These are phyloP conservation scores for Nansenia antarctica DNA, from an alignment of 2,113 vertebrate species.

Conservation along the genomic window DNA sequence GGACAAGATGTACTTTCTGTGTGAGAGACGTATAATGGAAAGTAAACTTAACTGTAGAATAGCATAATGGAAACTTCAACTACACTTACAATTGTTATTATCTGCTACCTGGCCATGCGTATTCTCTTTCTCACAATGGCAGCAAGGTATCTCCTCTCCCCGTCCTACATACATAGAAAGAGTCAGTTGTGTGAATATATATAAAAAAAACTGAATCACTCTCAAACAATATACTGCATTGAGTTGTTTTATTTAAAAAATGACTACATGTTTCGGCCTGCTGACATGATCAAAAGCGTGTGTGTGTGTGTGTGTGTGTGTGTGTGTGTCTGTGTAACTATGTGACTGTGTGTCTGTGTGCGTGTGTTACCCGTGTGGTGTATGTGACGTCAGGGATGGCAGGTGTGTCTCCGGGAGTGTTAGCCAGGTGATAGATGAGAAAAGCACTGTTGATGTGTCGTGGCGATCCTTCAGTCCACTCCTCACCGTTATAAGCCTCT, in stretches of 20 bases:
- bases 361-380: too few species aligned
- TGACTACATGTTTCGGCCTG: too few species aligned
- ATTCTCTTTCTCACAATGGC: conserved; percentile 75
- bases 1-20: conserved; percentile 72
- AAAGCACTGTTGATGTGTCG: conserved; percentile 81
- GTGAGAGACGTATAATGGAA: background rate
- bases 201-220: too few species aligned
- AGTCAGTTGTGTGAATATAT: background rate
- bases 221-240: too few species aligned
- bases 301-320: too few species aligned
- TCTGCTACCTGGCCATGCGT: conserved; percentile 69
- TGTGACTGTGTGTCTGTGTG: too few species aligned
- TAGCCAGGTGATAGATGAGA: conserved; percentile 69
- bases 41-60: too few species aligned
- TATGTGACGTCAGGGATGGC: conserved; percentile 69
- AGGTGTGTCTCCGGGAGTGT: conserved; percentile 53
- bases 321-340: too few species aligned
- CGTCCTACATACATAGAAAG: conserved; percentile 57
- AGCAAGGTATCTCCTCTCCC: conserved; percentile 69
- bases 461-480: conserved; percentile 69
- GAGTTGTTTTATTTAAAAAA: too few species aligned
- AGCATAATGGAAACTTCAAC: too few species aligned
- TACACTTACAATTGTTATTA: background rate
- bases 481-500: conserved; percentile 77
- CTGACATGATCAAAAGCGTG: too few species aligned